Conservation (phyloP, 2,888 invertebrate species). For the Brachypterus glaber region DNA sequence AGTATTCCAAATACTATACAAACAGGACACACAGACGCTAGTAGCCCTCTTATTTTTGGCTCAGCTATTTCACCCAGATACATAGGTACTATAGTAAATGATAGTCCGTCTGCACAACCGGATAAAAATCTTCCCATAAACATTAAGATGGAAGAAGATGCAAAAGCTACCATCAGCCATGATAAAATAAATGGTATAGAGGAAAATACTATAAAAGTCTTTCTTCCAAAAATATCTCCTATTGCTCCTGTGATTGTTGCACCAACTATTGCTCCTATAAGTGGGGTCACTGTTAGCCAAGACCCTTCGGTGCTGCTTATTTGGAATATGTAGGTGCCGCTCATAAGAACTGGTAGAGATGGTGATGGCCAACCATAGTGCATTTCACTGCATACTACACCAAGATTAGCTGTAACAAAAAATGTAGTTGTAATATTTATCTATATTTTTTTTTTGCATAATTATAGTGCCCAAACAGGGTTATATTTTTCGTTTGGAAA, state of each 20-base stretch:
- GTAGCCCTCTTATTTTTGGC: slow-evolving; percentile 47
- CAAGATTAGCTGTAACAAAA: slow-evolving; percentile 31
- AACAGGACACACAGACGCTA: slow-evolving; percentile 50
- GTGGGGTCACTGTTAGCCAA: slow-evolving; percentile 56
- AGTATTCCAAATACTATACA: slow-evolving; percentile 47
- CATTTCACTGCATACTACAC: slow-evolving; percentile 36
- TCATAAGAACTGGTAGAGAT: slow-evolving; percentile 44
- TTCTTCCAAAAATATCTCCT: slow-evolving; percentile 56
- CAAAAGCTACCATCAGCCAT: slow-evolving; percentile 54
- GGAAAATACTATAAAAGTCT: slow-evolving; percentile 51
- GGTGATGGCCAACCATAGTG: slow-evolving; percentile 52
- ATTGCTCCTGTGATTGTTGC: slow-evolving; percentile 53
- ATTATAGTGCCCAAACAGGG: no score
- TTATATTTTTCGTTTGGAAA: no score
- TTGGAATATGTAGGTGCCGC: slow-evolving; percentile 43
- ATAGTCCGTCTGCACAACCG: slow-evolving; percentile 47
- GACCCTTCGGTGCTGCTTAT: slow-evolving; percentile 46
- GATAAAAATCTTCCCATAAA: slow-evolving; percentile 49
- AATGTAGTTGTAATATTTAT: neutral
- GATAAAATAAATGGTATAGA: slow-evolving; percentile 52
- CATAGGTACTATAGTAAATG: slow-evolving; percentile 44
- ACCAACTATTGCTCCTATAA: slow-evolving; percentile 54
- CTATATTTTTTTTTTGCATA: no score
- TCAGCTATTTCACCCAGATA: slow-evolving; percentile 54
- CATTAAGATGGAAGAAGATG: slow-evolving; percentile 46